A percentile compares a stretch with the other conserved stretches of the same genome.
Evolutionary conservation across 2,888 invertebrate species (phyloP).

Genomic region (Mimachlamys varia): DNA sequence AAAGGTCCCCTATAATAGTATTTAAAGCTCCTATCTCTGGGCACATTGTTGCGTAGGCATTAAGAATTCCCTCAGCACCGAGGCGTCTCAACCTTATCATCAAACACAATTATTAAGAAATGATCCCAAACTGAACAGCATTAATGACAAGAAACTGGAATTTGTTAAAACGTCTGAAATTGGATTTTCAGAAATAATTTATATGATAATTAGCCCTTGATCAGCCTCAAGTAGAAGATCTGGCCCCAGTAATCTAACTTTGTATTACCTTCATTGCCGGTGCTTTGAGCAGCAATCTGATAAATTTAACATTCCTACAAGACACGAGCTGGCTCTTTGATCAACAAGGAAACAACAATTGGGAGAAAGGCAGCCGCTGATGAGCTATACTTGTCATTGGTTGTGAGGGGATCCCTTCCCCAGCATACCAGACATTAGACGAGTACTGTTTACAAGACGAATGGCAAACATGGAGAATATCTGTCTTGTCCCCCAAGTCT

Average conservation of each 20-base stretch:
- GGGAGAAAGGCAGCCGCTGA: neutral
- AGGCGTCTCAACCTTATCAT: slow-evolving; percentile 25
- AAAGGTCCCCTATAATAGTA: neutral
- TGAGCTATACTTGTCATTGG: slow-evolving; percentile 9
- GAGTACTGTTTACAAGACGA: slow-evolving; percentile 18
- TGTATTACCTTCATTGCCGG: slow-evolving; percentile 27
- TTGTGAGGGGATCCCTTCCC: neutral
- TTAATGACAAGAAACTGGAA: slow-evolving; percentile 32
- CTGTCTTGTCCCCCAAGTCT: neutral
- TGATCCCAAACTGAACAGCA: slow-evolving; percentile 29
- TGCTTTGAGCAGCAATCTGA: slow-evolving; percentile 23
- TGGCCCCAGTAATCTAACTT: slow-evolving; percentile 36
- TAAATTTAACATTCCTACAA: slow-evolving; percentile 34
- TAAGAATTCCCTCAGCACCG: neutral
- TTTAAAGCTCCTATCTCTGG: neutral
- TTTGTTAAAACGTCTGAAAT: slow-evolving; percentile 4
- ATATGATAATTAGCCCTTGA: slow-evolving; percentile 29
- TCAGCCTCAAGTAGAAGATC: slow-evolving; percentile 5
- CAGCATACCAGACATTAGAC: neutral
- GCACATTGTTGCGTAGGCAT: neutral
- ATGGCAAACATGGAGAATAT: slow-evolving; percentile 31
- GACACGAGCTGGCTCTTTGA: neutral
- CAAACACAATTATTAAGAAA: slow-evolving; percentile 29
- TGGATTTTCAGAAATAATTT: slow-evolving; percentile 32
- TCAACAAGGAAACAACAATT: slow-evolving; percentile 24